Evolutionary conservation across 2,113 vertebrate species (phyloP), one percentile per base, ranked within the genome.

Genomic region (Myrmecophaga tridactyla): DNA sequence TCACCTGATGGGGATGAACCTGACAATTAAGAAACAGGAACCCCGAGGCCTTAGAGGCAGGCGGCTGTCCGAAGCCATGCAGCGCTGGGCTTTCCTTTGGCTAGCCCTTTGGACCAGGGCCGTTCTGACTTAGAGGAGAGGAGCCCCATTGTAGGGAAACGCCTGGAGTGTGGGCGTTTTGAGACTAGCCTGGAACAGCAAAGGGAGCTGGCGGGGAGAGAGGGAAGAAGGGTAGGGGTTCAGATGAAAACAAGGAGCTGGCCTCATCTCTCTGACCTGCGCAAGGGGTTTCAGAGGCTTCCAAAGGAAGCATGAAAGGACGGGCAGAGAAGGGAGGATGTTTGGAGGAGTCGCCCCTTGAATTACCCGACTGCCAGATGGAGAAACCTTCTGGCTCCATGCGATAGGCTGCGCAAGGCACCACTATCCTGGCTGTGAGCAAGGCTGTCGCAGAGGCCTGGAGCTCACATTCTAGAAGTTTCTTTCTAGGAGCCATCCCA

Each of bases 1-100:
- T 96, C 75, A 84, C 75, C 89, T 94, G 88, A 86, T 72, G 65
- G 31, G 62, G 89, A 84, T 67, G 89, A 91, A 94, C 80, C 70
- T 53, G 96, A 94, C 94, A 94, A 93, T 92, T 96, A 95, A 92
- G 95, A 96, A 94, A 86, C 72, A 86, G 95, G 96, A 97, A 93
- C 78, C 72, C 18, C 8, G 83, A 90, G 80, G 83, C 89, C 93
- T 83, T 89, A 85, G 94, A 95, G 93, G 95, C 95, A 91, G 87
- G 4, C 56, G 41, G 34, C 18, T 48, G 56, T 60, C 86, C 81
- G 15, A 27, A 95, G 67, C 43, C 72, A 51, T 58, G 86, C 89
- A 96, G 89, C 23, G 36, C 18, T 91, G 83, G 56, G 62, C 94
- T 96, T 97, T 92, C 92, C 83, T 96, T 96, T 94, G 91, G 95